These are phyloP conservation scores for Drosophila hydei DNA, from an alignment of 1,140 invertebrate species.

Conservation along the genomic window DNA sequence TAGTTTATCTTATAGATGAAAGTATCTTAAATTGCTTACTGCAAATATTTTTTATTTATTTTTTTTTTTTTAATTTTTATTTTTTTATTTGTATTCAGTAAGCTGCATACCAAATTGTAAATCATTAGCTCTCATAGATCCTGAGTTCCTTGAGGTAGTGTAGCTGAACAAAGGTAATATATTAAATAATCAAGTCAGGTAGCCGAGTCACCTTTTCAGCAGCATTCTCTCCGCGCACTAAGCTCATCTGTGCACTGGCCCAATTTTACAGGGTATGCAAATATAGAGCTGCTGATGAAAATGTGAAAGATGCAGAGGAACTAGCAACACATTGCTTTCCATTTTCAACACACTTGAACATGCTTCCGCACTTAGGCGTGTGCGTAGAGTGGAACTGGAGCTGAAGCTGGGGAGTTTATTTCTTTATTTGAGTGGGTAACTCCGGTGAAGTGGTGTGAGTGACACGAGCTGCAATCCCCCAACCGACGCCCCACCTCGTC, in stretches of 20 bases:
- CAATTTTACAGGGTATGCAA: constrained; percentile 1
- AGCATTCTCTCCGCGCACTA: no score
- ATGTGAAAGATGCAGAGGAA: constrained; percentile 11
- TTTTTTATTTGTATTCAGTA: no score
- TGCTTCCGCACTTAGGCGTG: constrained; percentile 78
- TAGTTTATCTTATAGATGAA: neutral
- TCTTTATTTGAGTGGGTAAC: no score
- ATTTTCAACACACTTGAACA: constrained; percentile 80
- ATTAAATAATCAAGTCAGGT: no score
- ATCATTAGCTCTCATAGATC: no score
- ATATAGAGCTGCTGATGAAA: neutral
- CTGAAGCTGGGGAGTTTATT: constrained; percentile 4
- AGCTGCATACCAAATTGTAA: no score
- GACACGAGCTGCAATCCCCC: constrained; percentile 53
- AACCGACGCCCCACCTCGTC: neutral
- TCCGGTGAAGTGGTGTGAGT: constrained; percentile 50
- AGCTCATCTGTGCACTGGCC: neutral
- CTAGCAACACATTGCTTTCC: constrained; percentile 76
- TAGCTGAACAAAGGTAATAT: no score
- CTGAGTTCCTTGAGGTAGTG: no score
- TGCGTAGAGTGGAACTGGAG: constrained; percentile 49
- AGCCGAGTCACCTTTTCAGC: no score
- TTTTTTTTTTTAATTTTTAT: no score
- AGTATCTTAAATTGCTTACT: no score
- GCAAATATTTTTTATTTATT: no score